Conservation (phyloP, 2,888 invertebrate species). For the Brachypalpus laphriformis region DNA sequence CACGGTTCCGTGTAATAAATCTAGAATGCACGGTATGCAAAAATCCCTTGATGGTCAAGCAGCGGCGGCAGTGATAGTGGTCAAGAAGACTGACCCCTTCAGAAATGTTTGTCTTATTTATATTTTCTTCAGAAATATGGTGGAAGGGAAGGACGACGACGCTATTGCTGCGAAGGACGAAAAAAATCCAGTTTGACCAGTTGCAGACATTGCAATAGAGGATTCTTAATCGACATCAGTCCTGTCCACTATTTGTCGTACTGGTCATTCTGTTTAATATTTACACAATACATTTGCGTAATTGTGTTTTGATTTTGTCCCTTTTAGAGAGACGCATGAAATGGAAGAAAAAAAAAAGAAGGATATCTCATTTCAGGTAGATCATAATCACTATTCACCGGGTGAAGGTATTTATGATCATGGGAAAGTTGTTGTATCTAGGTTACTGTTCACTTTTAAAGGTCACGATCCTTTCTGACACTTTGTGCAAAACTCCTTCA, state of each 20-base stretch:
- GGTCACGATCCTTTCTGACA: constrained; percentile 69
- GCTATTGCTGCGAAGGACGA: constrained; percentile 53
- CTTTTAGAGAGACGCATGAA: constrained; percentile 32
- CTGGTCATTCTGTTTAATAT: constrained; percentile 76
- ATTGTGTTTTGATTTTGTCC: constrained; percentile 78
- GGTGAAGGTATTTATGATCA: constrained; percentile 28
- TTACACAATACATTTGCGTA: constrained; percentile 81
- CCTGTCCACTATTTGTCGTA: constrained; percentile 71
- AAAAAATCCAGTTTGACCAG: constrained; percentile 59
- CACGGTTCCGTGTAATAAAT: constrained; percentile 68
- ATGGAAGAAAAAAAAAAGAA: constrained; percentile 21
- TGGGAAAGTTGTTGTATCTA: constrained; percentile 56
- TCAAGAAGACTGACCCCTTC: constrained; percentile 50
- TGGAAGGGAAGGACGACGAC: neutral
- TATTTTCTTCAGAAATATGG: neutral
- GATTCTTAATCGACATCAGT: constrained; percentile 63
- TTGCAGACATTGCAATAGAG: constrained; percentile 48
- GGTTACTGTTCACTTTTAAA: constrained; percentile 45
- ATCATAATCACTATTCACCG: constrained; percentile 12
- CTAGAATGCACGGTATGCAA: constrained; percentile 65
- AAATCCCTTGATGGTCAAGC: constrained; percentile 62
- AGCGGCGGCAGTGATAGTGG: constrained; percentile 31
- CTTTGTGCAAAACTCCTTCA: constrained; percentile 58
- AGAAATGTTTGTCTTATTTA: constrained; percentile 22
- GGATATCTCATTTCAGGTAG: constrained; percentile 72